A percentile compares a stretch with the other conserved stretches of the same genome.
These are phyloP conservation scores for Sceloporus tristichus DNA, from an alignment of 2,113 vertebrate species.

Conservation along the genomic window DNA sequence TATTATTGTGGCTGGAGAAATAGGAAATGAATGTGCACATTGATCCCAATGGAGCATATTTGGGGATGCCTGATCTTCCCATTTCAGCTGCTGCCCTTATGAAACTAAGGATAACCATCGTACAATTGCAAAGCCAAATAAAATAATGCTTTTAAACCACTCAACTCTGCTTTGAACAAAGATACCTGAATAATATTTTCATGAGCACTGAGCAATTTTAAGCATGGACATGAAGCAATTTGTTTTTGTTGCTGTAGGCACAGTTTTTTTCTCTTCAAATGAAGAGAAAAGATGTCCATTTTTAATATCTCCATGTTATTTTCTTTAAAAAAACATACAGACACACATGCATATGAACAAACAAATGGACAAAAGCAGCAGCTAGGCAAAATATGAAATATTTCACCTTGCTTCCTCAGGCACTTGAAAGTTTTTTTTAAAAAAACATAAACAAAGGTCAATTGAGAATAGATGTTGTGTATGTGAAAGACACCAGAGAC, in stretches of 20 bases:
- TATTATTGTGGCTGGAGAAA: neutral
- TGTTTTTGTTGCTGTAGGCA: constrained; percentile 3
- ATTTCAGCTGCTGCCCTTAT: too few relatives aligned
- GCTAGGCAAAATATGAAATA: constrained; percentile 17
- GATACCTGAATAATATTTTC: neutral
- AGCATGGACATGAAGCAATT: constrained; percentile 10
- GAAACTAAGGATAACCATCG: neutral
- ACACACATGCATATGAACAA: neutral
- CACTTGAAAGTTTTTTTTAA: neutral
- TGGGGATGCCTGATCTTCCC: neutral
- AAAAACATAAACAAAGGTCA: neutral
- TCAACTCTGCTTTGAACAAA: neutral
- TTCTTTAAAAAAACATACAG: neutral
- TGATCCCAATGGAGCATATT: neutral
- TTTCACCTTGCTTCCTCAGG: neutral
- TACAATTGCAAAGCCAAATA: too few relatives aligned
- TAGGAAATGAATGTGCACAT: neutral
- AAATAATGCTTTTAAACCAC: neutral
- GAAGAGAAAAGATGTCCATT: neutral
- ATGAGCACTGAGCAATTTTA: neutral
- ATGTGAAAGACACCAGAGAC: neutral
- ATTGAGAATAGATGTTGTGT: constrained; percentile 29
- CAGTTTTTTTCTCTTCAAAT: neutral
- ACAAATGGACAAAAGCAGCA: constrained; percentile 13
- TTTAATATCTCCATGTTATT: neutral